A percentile compares a stretch with the other conserved stretches of the same genome.
Evolutionary conservation across 2,113 vertebrate genomes (phyloP).

Genomic region (Mesoclemmys tuberculata): DNA sequence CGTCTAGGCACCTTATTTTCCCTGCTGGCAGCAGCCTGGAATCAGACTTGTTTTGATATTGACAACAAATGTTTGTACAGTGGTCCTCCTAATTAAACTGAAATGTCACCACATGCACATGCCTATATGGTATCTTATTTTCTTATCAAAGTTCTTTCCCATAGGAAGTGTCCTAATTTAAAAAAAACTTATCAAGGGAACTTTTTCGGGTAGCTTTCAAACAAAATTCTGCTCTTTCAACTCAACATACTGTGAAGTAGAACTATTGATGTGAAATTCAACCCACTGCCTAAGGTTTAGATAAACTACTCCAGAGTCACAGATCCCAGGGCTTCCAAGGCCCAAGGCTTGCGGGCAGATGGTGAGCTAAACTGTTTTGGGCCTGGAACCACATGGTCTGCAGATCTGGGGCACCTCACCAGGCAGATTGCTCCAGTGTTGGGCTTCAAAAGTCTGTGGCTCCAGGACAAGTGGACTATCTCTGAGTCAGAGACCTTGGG

Average conservation of each 20-base stretch:
- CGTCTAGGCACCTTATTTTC: conserved; percentile 65
- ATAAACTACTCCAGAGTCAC: neutral
- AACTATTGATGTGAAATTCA: neutral
- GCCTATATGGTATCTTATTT: conserved; percentile 49
- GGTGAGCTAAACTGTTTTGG: neutral
- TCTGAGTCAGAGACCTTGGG: neutral
- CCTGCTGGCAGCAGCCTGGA: conserved; percentile 60
- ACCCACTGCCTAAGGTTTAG: neutral
- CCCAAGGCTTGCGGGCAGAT: neutral
- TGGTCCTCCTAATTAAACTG: conserved; percentile 77
- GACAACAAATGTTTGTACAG: conserved; percentile 74
- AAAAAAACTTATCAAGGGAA: conserved; percentile 37
- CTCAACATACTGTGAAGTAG: neutral
- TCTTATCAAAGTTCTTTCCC: conserved; percentile 64
- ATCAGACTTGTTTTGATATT: conserved; percentile 72
- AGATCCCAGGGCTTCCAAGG: neutral
- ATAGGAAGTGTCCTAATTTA: conserved; percentile 65
- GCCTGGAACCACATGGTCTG: neutral
- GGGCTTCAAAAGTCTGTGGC: neutral
- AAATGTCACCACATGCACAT: conserved; percentile 77
- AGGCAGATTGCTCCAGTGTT: neutral
- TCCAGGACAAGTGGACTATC: neutral
- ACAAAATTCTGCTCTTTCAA: conserved; percentile 53
- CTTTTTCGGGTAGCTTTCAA: conserved; percentile 53
- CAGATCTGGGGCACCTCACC: neutral